Conservation (phyloP, 2,888 invertebrate species). For the Stictocephala bisonia region DNA sequence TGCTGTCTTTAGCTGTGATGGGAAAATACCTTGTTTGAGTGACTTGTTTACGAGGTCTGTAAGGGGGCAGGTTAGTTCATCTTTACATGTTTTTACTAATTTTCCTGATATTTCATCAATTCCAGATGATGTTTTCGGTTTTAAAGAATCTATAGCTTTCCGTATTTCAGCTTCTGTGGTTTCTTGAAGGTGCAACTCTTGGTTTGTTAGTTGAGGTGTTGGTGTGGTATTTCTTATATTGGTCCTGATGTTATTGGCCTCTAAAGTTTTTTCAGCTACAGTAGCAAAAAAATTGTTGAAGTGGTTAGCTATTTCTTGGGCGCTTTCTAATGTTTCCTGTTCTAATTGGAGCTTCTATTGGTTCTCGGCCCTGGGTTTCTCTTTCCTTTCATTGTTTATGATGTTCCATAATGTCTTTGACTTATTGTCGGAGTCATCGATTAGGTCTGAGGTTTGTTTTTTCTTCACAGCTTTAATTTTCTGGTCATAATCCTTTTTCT, state of each 20-base stretch:
- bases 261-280: background rate
- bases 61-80: background rate
- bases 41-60: constrained; percentile 1
- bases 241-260: background rate
- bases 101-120: constrained; percentile 8
- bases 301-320: background rate
- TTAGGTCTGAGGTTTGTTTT: too few species aligned
- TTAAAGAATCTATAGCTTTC: background rate
- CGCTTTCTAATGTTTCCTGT: too few species aligned
- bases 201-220: background rate
- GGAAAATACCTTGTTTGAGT: background rate
- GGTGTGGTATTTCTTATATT: background rate
- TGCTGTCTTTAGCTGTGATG: background rate
- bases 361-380: too few species aligned
- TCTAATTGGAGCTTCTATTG: too few species aligned
- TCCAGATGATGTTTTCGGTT: constrained; percentile 2
- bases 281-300: background rate
- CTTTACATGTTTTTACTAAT: background rate
- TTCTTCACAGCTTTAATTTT: too few species aligned
- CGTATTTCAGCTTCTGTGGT: background rate
- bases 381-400: too few species aligned
- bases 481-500: too few species aligned
- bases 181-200: background rate
- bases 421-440: too few species aligned
- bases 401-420: too few species aligned